Conservation (phyloP, 2,888 invertebrate species). For the Ophioninae sp. region DNA sequence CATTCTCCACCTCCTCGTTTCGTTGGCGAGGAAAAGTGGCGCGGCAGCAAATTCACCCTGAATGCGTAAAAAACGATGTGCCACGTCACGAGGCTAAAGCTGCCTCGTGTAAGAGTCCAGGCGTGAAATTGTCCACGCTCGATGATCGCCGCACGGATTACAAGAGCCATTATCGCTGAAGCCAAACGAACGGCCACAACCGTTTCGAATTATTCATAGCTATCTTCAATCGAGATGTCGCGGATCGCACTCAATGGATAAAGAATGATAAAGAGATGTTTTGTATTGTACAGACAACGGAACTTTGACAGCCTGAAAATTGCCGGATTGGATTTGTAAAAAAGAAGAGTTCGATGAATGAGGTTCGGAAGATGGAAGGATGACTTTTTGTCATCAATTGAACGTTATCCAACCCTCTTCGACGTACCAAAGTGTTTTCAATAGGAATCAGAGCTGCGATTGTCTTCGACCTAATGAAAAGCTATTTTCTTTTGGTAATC, state of each 20-base stretch:
- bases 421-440: too few species aligned
- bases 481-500: too few species aligned
- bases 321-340: too few species aligned
- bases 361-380: too few species aligned
- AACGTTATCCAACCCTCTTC: too few species aligned
- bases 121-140: constrained; percentile 70
- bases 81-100: constrained; percentile 62
- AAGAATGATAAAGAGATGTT: neutral
- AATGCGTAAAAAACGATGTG: constrained; percentile 68
- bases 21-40: constrained; percentile 27
- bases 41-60: constrained; percentile 53
- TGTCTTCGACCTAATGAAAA: too few species aligned
- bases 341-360: too few species aligned
- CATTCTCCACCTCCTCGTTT: constrained; percentile 7
- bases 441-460: too few species aligned
- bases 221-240: constrained; percentile 1
- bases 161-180: constrained; percentile 62
- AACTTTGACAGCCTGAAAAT: too few species aligned
- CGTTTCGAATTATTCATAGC: constrained; percentile 52
- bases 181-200: constrained; percentile 45
- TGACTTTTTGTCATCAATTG: too few species aligned
- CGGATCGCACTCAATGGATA: neutral
- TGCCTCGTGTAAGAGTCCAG: constrained; percentile 60
- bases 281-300: too few species aligned
- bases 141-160: constrained; percentile 63